These are phyloP conservation scores for Macaria liturata DNA, from an alignment of 2,888 invertebrate species.

Conservation along the genomic window DNA sequence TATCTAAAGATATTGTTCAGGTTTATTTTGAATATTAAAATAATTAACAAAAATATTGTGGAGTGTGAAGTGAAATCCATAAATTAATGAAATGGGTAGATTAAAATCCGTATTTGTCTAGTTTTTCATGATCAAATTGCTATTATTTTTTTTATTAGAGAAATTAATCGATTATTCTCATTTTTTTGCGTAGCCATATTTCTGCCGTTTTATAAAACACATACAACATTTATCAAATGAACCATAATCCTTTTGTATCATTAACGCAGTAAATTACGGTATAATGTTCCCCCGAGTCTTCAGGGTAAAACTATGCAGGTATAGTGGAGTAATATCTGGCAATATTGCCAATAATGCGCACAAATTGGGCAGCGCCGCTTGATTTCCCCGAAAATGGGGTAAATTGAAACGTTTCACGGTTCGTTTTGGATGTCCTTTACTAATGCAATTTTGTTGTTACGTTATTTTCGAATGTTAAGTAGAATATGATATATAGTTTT, in stretches of 20 bases:
- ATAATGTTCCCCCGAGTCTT: slow-evolving; percentile 64
- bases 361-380: slow-evolving; percentile 65
- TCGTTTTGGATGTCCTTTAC: slow-evolving; percentile 58
- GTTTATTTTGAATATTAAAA: no score
- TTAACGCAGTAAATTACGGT: slow-evolving; percentile 60
- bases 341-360: slow-evolving; percentile 63
- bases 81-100: no score
- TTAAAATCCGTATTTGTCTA: no score
- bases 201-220: no score
- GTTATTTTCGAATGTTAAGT: slow-evolving; percentile 3
- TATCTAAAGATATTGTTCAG: no score
- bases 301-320: slow-evolving; percentile 56
- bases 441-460: slow-evolving; percentile 23
- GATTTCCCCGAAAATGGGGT: slow-evolving; percentile 63
- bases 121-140: no score
- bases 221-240: slow-evolving; percentile 45
- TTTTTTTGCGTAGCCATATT: no score
- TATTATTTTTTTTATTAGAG: no score
- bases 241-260: slow-evolving; percentile 63
- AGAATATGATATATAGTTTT: neutral
- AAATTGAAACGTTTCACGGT: slow-evolving; percentile 70
- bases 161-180: no score
- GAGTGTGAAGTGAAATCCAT: no score
- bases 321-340: slow-evolving; percentile 55
- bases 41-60: no score